These are phyloP conservation scores for Polymixis flavicincta DNA, from an alignment of 2,888 invertebrate genomes.

Conservation along the genomic window DNA sequence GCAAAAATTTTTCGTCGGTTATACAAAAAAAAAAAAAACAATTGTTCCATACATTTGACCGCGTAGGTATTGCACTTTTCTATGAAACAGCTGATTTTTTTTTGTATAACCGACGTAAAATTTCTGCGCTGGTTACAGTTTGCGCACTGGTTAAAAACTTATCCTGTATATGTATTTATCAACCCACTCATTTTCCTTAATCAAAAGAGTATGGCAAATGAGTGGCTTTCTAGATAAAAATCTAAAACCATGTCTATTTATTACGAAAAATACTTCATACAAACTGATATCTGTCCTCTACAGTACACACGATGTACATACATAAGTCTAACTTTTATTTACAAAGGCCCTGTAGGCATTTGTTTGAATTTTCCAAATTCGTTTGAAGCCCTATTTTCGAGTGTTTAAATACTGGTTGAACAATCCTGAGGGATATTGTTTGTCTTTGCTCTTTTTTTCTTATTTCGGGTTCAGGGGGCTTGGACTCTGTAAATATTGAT, in stretches of 20 bases:
- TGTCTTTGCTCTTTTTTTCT: slow-evolving; percentile 59
- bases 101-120: too few relatives aligned
- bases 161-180: too few relatives aligned
- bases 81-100: too few relatives aligned
- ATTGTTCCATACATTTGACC: too few relatives aligned
- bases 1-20: too few relatives aligned
- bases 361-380: slow-evolving; percentile 62
- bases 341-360: slow-evolving; percentile 47
- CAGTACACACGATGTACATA: slow-evolving; percentile 6
- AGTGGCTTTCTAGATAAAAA: slow-evolving; percentile 3
- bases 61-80: too few relatives aligned
- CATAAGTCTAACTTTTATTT: slow-evolving; percentile 52
- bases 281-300: slow-evolving; percentile 44
- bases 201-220: too few relatives aligned
- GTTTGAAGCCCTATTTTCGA: slow-evolving; percentile 53
- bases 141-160: too few relatives aligned
- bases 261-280: background rate
- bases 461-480: slow-evolving; percentile 37
- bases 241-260: background rate
- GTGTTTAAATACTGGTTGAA: slow-evolving; percentile 60
- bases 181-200: background rate
- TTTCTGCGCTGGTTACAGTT: too few relatives aligned
- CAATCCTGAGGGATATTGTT: slow-evolving; percentile 59
- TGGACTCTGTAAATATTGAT: slow-evolving; percentile 51
- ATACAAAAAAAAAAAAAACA: too few relatives aligned